A percentile compares a stretch with the other conserved stretches of the same genome.
Evolutionary conservation across 1,140 invertebrate genomes (phyloP).

Genomic region (Diplogasteroides magnus): DNA sequence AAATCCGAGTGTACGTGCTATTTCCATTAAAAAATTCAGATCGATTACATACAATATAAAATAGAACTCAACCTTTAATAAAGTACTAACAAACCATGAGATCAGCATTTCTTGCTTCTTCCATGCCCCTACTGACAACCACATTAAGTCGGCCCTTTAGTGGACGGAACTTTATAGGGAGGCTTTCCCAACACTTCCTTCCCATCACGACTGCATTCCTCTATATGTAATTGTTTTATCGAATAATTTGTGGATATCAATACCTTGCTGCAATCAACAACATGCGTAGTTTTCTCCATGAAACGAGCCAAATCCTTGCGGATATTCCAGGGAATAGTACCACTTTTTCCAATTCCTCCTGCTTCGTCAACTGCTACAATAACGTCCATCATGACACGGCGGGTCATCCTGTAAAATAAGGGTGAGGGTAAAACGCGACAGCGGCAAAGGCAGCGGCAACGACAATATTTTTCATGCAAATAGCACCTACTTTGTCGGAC

Average conservation of each 20-base stretch:
- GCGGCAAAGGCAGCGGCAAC: too few species aligned
- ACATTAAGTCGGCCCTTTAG: slow-evolving; percentile 74
- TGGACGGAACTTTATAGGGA: slow-evolving; percentile 75
- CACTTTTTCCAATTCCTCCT: slow-evolving; percentile 74
- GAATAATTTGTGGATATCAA: too few species aligned
- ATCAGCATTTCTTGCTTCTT: slow-evolving; percentile 58
- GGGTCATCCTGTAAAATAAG: background rate
- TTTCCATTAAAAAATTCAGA: slow-evolving; percentile 68
- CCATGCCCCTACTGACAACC: slow-evolving; percentile 66
- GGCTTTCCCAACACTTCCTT: slow-evolving; percentile 79
- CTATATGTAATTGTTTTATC: too few species aligned
- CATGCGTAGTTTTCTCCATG: slow-evolving; percentile 71
- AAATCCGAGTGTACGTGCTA: too few species aligned
- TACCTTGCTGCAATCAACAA: too few species aligned
- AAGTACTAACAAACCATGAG: slow-evolving; percentile 58
- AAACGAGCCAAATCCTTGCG: slow-evolving; percentile 79
- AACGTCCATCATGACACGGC: slow-evolving; percentile 65
- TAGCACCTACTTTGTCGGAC: too few species aligned
- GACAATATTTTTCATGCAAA: too few species aligned
- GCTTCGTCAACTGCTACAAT: slow-evolving; percentile 79
- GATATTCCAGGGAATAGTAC: slow-evolving; percentile 71
- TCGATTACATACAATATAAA: too few species aligned
- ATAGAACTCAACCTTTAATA: too few species aligned
- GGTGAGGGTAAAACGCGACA: background rate
- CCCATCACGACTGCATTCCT: slow-evolving; percentile 87